These are phyloP conservation scores for Pantherophis guttatus DNA, from an alignment of 2,113 vertebrate species.

Conservation along the genomic window DNA sequence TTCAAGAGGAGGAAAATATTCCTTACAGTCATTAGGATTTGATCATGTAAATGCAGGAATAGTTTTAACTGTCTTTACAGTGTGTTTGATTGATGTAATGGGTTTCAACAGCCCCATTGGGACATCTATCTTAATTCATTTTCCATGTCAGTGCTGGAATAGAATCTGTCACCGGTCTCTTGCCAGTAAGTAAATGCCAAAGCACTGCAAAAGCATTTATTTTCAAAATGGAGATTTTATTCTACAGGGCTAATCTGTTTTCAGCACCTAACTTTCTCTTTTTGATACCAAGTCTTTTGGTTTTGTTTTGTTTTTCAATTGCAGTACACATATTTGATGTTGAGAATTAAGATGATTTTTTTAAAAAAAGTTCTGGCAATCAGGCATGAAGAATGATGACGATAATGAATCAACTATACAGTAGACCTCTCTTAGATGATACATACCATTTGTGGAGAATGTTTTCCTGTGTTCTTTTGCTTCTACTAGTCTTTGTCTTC, in stretches of 20 bases:
- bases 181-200: conserved; percentile 26
- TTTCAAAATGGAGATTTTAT: conserved; percentile 17
- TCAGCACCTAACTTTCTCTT: background rate
- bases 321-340: conserved; percentile 8
- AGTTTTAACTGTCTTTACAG: conserved; percentile 19
- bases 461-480: background rate
- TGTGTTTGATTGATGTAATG: conserved; percentile 26
- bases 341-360: background rate
- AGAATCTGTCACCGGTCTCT: conserved; percentile 31
- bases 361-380: background rate
- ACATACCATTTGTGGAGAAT: background rate
- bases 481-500: background rate
- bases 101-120: conserved; percentile 20
- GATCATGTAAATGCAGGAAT: conserved; percentile 29
- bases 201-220: conserved; percentile 17
- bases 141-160: conserved; percentile 11
- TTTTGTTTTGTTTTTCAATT: background rate
- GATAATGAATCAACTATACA: background rate
- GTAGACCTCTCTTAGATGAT: background rate
- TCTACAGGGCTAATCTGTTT: conserved; percentile 3
- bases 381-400: background rate
- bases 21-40: conserved; percentile 23
- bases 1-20: background rate
- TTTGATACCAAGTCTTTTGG: background rate
- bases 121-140: conserved; percentile 34